Evolutionary conservation across 1,140 invertebrate species (phyloP).

Genomic region (Psilanteris sp.): DNA sequence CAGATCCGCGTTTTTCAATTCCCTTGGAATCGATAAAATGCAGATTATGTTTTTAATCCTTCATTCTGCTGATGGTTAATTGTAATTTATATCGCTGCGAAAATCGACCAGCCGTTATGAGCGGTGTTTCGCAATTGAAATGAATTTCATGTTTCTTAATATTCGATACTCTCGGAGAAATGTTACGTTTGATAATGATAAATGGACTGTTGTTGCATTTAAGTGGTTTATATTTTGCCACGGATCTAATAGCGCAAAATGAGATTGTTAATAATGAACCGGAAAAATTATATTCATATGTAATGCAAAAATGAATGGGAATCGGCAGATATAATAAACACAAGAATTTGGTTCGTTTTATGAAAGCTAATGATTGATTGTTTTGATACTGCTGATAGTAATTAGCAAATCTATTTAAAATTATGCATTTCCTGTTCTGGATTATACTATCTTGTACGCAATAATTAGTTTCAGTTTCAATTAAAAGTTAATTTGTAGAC

Average conservation of each 20-base stretch:
- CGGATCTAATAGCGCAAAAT: slow-evolving; percentile 19
- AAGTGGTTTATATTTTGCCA: neutral
- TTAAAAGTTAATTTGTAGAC: slow-evolving; percentile 29
- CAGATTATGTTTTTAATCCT: slow-evolving; percentile 39
- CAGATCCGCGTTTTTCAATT: slow-evolving; percentile 26
- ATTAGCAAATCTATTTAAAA: slow-evolving; percentile 5
- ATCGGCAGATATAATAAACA: slow-evolving; percentile 1
- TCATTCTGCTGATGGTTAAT: slow-evolving; percentile 30
- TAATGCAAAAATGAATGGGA: slow-evolving; percentile 18
- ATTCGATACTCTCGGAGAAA: slow-evolving; percentile 11
- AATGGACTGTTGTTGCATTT: slow-evolving; percentile 18
- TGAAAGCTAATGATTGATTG: slow-evolving; percentile 41
- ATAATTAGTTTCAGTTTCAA: slow-evolving; percentile 12
- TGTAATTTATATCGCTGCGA: slow-evolving; percentile 18
- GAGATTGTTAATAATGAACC: neutral
- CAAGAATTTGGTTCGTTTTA: slow-evolving; percentile 30
- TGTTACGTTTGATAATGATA: slow-evolving; percentile 9
- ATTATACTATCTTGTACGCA: slow-evolving; percentile 7
- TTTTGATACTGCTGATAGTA: slow-evolving; percentile 21
- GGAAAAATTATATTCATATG: slow-evolving; percentile 6
- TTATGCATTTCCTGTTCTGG: slow-evolving; percentile 12
- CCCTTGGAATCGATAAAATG: slow-evolving; percentile 26
- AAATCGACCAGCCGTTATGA: slow-evolving; percentile 9
- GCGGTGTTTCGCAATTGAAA: slow-evolving; percentile 32
- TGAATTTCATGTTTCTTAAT: slow-evolving; percentile 37